phyloP scores from a whole-genome alignment of 2,797 vertebrate species.

The Gymnodraco acuticeps region DNA sequence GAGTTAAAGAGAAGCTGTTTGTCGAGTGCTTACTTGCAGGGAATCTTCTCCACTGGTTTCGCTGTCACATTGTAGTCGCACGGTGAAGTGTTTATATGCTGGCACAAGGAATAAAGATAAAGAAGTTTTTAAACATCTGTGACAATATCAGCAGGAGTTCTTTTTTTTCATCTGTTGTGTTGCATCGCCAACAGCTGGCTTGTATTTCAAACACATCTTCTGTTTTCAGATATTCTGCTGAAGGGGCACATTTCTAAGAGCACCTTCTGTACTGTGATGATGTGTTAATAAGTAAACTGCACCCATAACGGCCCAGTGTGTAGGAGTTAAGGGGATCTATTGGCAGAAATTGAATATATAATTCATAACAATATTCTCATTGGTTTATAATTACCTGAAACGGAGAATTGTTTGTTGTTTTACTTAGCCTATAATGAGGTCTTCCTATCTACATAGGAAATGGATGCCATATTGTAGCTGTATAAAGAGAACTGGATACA shows the following conservation, averaged over 20 bases:
- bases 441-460: too few relatives aligned
- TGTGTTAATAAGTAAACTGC: not conserved
- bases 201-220: constrained; percentile 7
- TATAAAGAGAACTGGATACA: too few relatives aligned
- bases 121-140: constrained; percentile 17
- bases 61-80: constrained; percentile 79
- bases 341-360: too few relatives aligned
- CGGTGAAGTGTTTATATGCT: constrained; percentile 80
- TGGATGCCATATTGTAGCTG: too few relatives aligned
- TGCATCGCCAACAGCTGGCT: constrained; percentile 12
- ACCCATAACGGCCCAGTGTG: not conserved
- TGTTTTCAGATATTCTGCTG: constrained; percentile 1
- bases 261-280: not conserved
- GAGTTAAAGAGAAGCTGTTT: constrained; percentile 45
- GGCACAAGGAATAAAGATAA: constrained; percentile 33
- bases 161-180: not conserved
- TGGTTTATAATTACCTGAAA: too few relatives aligned
- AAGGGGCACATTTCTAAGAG: not conserved
- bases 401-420: too few relatives aligned
- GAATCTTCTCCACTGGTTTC: constrained; percentile 78
- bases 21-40: constrained; percentile 84
- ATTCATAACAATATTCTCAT: too few relatives aligned
- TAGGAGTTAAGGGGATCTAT: too few relatives aligned
- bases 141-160: constrained; percentile 19
- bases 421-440: too few relatives aligned